Base-by-base conservation (phyloP, 2,113 vertebrate genomes). In the Suricata suricatta region DNA sequence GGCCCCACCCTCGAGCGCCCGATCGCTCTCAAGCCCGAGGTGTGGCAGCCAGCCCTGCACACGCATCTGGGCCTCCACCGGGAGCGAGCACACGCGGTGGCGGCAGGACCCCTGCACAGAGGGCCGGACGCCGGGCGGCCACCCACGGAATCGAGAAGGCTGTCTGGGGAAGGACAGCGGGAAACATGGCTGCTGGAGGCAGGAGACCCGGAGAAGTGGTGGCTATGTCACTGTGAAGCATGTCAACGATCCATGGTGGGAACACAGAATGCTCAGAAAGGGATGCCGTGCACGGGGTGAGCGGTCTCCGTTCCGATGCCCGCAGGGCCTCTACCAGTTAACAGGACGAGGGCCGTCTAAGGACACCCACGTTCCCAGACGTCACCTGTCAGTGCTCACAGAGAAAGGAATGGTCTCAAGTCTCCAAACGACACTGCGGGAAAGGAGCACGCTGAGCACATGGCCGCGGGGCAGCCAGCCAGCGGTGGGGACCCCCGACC, bases 31-130 rank as follows among this genome's bases (percentile, higher is more conserved):
- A 14, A 44, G 74, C 25, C 29, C 5, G 29, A 3, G 15, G 41
- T 3, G 44, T 41, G 1, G 47, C 25, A 31, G 25, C 2, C 50
- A 31, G 17, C 29, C 8, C 11, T 0, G 3, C 38, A 11, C 2
- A 0, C 21, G n/a, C 0, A 1, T 38, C n/a, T 38, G 33, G 41
- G 38, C 31, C 77, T 54, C 47, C 13, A 31, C 47, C 0, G 5
- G 3, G 50, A 19, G 74, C 5, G 52, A 47, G 44, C 12, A 50
- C 50, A 50, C 31, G 77, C 69, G 52, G 57, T 57, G 23, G 25
- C 25, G 13, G 12, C 41, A 0, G 25, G 41, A 77, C 74, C 1
- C 72, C 1, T 41, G 31, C 41, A 3, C 41, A 14, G 38, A 44
- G 41, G 57, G 23, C 8, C 9, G 7, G 57, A 60, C 2, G 17